A percentile compares a stretch with the other conserved stretches of the same genome.
Evolutionary conservation across 2,113 vertebrate genomes (phyloP).

Genomic region (Conger conger): DNA sequence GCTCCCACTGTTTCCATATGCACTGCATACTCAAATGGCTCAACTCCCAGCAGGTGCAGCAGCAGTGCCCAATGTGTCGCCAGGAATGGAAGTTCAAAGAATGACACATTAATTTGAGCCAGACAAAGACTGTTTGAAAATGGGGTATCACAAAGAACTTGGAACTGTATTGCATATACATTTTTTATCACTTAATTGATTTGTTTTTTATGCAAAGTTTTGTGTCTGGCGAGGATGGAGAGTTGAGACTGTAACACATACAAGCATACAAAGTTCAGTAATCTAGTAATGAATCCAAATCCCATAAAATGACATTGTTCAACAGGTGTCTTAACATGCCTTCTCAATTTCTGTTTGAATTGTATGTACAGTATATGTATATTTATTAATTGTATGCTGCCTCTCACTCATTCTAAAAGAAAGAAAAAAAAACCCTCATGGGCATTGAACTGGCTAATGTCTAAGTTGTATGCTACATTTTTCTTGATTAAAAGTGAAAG

Average conservation of each 20-base stretch:
- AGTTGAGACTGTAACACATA: no score
- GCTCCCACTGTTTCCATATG: conserved; percentile 98
- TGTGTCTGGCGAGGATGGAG: background rate
- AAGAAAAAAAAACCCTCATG: background rate
- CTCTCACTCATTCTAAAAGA: background rate
- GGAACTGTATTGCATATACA: background rate
- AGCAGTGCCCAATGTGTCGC: conserved; percentile 97
- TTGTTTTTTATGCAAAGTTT: background rate
- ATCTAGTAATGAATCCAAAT: background rate
- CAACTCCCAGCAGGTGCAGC: conserved; percentile 94
- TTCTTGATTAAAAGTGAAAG: background rate
- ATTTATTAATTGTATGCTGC: background rate
- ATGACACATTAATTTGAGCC: conserved; percentile 53
- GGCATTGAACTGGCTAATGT: background rate
- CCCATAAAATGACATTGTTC: background rate
- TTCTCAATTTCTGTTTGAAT: no score
- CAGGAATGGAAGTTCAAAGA: conserved; percentile 99
- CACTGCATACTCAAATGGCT: conserved; percentile 99
- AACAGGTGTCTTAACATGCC: no score
- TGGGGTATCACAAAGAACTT: background rate
- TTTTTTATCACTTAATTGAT: conserved; percentile 3
- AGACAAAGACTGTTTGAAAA: conserved; percentile 9
- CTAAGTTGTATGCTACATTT: background rate
- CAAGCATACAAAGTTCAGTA: background rate
- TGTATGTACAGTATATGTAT: no score